Evolutionary conservation across 2,888 invertebrate genomes (phyloP).

Genomic region (Vesta saturnalis): DNA sequence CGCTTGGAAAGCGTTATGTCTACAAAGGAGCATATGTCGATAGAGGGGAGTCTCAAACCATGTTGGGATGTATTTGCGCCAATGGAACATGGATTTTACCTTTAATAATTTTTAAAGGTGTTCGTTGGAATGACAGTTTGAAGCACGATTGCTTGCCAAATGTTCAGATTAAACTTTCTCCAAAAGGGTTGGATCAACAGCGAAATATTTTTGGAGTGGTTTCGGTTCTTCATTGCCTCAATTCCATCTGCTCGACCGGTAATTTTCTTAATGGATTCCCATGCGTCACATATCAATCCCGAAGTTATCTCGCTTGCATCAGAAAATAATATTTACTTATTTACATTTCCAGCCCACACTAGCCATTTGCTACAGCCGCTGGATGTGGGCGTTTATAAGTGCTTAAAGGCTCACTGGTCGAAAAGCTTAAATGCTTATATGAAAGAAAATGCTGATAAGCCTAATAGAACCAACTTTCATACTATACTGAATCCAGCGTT

Average conservation of each 20-base stretch:
- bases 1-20: not conserved
- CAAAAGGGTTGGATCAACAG: conserved; percentile 13
- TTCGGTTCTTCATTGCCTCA: not conserved
- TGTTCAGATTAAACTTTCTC: conserved; percentile 2
- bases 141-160: not conserved
- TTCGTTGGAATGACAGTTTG: conserved; percentile 15
- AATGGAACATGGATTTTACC: conserved; percentile 16
- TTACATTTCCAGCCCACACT: no score
- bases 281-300: not conserved
- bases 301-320: not conserved
- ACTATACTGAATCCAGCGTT: conserved; percentile 25
- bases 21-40: not conserved
- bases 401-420: conserved; percentile 14
- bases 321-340: not conserved
- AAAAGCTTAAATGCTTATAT: conserved; percentile 21
- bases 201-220: not conserved
- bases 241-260: not conserved
- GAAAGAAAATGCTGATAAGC: conserved; percentile 15
- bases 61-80: conserved; percentile 19
- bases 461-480: conserved; percentile 25
- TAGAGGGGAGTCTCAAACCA: not conserved
- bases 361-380: no score
- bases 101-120: conserved; percentile 20
- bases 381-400: conserved; percentile 16
- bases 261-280: not conserved